Base-by-base conservation (phyloP, 2,888 invertebrate genomes). In the Theodoxus fluviatilis region DNA sequence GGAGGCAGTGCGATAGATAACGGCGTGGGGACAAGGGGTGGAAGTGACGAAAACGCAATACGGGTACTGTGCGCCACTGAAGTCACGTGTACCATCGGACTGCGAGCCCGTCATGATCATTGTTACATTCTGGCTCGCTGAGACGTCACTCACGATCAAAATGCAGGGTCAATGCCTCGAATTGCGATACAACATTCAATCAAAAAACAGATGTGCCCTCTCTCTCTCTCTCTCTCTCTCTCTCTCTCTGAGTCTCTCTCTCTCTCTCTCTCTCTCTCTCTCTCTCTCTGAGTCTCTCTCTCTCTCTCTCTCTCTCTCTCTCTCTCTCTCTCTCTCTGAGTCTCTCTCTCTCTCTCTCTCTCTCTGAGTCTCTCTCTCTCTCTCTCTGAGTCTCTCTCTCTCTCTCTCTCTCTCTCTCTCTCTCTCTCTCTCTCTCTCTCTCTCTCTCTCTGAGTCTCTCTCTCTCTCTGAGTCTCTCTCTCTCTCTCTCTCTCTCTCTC, bases 161-260 rank as follows among this genome's bases (percentile, higher is more conserved):
- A n/a, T n/a, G n/a, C n/a, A n/a, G n/a, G n/a, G n/a, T n/a, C n/a
- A n/a, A 43, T 43, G 15, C 9, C 9, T 43, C 12, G 43, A 9
- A 43, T 43, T 43, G 43, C 18, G 15, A 43, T 43, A 43, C 43
- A 43, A 43, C 9, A n/a, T n/a, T 43, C 12, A 15, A 43, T 43
- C 9, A 12, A 12, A 43, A 43, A 43, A 12, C 18, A 12, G 9
- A 9, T 43, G 15, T 43, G 15, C 18, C 18, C 43, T 43, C 43
- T 43, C 43, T 43, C 43, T 43, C 43, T 43, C 43, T 43, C 43
- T 43, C 43, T 43, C 43, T 43, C 43, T 43, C 43, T 43, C 43
- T 43, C 43, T 43, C 43, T 43, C 43, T 43, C 43, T 43, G 12
- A 12, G 12, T 43, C 43, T 43, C 43, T 43, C 43, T 43, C 43